These are phyloP conservation scores for Phytoseiulus persimilis DNA, from an alignment of 2,888 invertebrate species.

Conservation along the genomic window DNA sequence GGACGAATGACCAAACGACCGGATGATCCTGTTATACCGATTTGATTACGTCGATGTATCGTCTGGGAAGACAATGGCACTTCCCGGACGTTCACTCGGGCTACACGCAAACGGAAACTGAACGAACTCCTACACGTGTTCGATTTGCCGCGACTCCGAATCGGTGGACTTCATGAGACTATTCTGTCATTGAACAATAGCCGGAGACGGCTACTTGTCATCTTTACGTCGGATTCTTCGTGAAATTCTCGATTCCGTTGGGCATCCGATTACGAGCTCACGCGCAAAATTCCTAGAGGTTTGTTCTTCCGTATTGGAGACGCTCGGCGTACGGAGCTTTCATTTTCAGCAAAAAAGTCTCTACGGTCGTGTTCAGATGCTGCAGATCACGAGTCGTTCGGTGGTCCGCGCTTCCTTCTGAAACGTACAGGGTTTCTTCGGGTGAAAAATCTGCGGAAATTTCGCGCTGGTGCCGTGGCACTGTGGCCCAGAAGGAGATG, in stretches of 20 bases:
- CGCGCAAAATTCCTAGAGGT: too few relatives aligned
- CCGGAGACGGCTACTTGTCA: too few relatives aligned
- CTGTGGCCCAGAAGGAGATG: conserved; percentile 5
- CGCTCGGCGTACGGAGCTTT: too few relatives aligned
- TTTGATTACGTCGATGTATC: neutral
- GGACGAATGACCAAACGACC: neutral
- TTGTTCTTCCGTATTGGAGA: too few relatives aligned
- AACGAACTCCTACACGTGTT: neutral
- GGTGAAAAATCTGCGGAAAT: neutral
- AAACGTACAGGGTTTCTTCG: neutral
- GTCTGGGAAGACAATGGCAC: neutral
- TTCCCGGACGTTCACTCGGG: neutral
- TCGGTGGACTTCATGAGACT: neutral
- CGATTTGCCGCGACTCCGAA: neutral
- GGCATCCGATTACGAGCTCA: too few relatives aligned
- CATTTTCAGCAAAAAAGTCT: neutral
- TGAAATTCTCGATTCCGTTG: too few relatives aligned
- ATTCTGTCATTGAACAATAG: too few relatives aligned
- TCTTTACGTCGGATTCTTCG: too few relatives aligned
- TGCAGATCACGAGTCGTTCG: neutral
- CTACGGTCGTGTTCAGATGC: neutral
- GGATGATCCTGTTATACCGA: neutral
- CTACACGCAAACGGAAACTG: neutral
- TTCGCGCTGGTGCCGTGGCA: neutral
- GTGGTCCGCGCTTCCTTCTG: neutral